A percentile compares a stretch with the other conserved stretches of the same genome.
Evolutionary conservation across 2,888 invertebrate genomes (phyloP).

Genomic region (Pterostichus niger): DNA sequence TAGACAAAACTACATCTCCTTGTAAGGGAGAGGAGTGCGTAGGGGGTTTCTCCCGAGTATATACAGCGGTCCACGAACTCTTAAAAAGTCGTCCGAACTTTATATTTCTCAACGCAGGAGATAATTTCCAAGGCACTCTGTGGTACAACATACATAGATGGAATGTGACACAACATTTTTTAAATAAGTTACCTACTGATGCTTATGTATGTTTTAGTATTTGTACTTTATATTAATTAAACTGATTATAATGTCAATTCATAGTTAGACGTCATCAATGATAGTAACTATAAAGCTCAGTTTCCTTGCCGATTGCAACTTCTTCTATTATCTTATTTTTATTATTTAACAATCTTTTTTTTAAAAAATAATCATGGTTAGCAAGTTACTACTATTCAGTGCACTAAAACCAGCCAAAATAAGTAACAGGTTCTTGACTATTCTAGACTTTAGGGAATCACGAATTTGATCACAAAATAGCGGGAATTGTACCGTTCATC

Average conservation of each 20-base stretch:
- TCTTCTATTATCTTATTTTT: too few species aligned
- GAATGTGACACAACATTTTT: conserved; percentile 86
- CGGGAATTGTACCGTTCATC: conserved; percentile 86
- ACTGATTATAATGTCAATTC: too few species aligned
- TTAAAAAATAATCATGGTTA: too few species aligned
- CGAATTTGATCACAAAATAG: conserved; percentile 89
- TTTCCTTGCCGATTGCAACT: too few species aligned
- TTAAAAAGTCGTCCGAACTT: conserved; percentile 79
- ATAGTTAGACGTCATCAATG: too few species aligned
- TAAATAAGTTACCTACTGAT: conserved; percentile 87
- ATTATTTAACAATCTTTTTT: too few species aligned
- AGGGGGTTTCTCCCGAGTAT: conserved; percentile 85
- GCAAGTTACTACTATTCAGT: too few species aligned
- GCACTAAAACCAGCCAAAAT: too few species aligned
- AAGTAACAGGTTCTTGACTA: neutral
- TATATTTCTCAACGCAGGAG: conserved; percentile 89
- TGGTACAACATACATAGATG: conserved; percentile 89
- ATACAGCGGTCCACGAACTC: conserved; percentile 79
- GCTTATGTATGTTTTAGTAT: conserved; percentile 81
- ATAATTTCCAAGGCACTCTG: conserved; percentile 91
- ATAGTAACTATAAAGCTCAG: too few species aligned
- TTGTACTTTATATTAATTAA: too few species aligned
- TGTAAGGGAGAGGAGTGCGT: conserved; percentile 81
- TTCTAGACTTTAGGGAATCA: conserved; percentile 90
- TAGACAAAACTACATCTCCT: conserved; percentile 79